phyloP scores from a whole-genome alignment of 2,888 invertebrate species.

The Sinhomidia bicolor region DNA sequence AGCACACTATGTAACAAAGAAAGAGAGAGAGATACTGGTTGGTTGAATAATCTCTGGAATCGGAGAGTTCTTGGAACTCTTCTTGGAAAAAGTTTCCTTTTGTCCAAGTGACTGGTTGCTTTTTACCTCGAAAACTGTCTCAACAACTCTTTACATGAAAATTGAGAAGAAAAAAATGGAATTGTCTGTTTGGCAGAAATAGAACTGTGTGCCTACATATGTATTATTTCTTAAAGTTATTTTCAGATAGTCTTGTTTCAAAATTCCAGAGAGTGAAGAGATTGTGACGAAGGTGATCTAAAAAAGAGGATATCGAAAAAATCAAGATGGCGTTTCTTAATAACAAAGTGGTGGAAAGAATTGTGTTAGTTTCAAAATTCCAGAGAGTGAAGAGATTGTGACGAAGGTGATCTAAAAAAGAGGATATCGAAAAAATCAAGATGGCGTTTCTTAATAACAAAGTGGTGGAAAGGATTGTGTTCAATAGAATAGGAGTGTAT shows the following conservation, averaged over 20 bases:
- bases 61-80: slow-evolving; percentile 38
- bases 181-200: background rate
- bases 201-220: background rate
- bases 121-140: slow-evolving; percentile 27
- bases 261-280: background rate
- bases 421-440: background rate
- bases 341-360: no score
- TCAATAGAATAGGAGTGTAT: no score
- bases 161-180: slow-evolving; percentile 9
- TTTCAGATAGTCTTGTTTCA: no score
- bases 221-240: background rate
- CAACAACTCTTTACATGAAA: slow-evolving; percentile 11
- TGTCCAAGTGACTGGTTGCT: slow-evolving; percentile 33
- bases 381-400: background rate
- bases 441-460: no score
- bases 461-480: no score
- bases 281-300: background rate
- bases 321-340: no score
- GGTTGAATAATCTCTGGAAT: slow-evolving; percentile 39
- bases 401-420: slow-evolving; percentile 1
- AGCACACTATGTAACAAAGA: background rate
- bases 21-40: background rate
- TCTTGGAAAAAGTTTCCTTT: slow-evolving; percentile 36
- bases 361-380: no score
- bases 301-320: background rate